These are phyloP conservation scores for Gerris lacustris DNA, from an alignment of 2,888 invertebrate genomes.

Conservation along the genomic window DNA sequence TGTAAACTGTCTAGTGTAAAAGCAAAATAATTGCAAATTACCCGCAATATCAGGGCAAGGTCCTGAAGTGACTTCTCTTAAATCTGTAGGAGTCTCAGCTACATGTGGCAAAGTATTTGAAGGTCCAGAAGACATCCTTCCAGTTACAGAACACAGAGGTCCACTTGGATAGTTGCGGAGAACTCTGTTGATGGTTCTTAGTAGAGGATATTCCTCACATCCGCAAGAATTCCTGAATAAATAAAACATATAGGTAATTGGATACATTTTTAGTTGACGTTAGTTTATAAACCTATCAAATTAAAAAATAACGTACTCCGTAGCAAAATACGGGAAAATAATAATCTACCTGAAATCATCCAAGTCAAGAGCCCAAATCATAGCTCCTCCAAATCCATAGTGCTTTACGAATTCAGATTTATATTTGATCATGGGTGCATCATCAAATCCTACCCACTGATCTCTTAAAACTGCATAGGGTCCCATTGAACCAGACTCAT, in stretches of 20 bases:
- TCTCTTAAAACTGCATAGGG: conserved; percentile 72
- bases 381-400: conserved; percentile 69
- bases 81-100: not conserved
- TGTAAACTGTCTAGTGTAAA: too few species aligned
- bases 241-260: not conserved
- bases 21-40: not conserved
- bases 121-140: not conserved
- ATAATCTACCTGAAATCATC: conserved; percentile 57
- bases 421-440: conserved; percentile 65
- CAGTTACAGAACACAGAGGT: conserved; percentile 42
- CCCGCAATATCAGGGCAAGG: conserved; percentile 5
- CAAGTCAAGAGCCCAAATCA: conserved; percentile 81
- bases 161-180: conserved; percentile 55
- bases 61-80: not conserved
- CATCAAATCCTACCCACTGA: conserved; percentile 91
- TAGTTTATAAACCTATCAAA: too few species aligned
- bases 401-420: conserved; percentile 71
- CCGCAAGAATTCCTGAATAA: conserved; percentile 51
- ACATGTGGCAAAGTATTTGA: not conserved
- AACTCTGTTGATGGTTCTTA: conserved; percentile 68
- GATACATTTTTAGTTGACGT: not conserved
- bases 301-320: not conserved
- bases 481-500: conserved; percentile 68
- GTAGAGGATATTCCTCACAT: conserved; percentile 68
- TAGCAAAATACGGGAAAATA: conserved; percentile 21